Percentiles rank a stretch among this genome's conserved stretches.
phyloP scores from a whole-genome alignment of 2,797 vertebrate genomes.

The Nasua narica region DNA sequence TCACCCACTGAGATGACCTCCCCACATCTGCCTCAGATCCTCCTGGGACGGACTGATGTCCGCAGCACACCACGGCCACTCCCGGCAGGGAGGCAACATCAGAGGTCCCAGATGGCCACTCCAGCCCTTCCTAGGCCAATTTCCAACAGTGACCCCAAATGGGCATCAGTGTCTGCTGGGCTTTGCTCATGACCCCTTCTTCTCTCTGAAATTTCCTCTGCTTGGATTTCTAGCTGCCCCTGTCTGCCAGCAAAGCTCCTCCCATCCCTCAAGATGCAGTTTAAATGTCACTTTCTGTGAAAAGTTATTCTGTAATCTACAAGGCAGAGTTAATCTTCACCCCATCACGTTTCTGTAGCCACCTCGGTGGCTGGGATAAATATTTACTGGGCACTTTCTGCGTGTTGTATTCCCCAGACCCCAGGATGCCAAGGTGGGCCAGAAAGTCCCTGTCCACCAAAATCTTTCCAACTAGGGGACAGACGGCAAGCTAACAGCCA shows the following conservation, averaged over 20 bases:
- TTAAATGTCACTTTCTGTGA: neutral
- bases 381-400: neutral
- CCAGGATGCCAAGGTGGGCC: neutral
- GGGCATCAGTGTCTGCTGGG: rapidly evolving
- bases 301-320: neutral
- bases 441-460: neutral
- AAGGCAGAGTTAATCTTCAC: too few relatives aligned
- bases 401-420: neutral
- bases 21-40: neutral
- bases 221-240: neutral
- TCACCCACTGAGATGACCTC: rapidly evolving
- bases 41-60: neutral
- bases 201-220: neutral
- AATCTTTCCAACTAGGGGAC: neutral
- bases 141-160: neutral
- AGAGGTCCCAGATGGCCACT: neutral
- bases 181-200: neutral
- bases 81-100: neutral
- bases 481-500: neutral
- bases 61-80: neutral
- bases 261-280: neutral
- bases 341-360: neutral
- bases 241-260: neutral
- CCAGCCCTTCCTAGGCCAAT: rapidly evolving
- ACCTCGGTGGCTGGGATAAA: rapidly evolving